Base-by-base conservation (phyloP, 2,113 vertebrate genomes). In the Podiceps cristatus region DNA sequence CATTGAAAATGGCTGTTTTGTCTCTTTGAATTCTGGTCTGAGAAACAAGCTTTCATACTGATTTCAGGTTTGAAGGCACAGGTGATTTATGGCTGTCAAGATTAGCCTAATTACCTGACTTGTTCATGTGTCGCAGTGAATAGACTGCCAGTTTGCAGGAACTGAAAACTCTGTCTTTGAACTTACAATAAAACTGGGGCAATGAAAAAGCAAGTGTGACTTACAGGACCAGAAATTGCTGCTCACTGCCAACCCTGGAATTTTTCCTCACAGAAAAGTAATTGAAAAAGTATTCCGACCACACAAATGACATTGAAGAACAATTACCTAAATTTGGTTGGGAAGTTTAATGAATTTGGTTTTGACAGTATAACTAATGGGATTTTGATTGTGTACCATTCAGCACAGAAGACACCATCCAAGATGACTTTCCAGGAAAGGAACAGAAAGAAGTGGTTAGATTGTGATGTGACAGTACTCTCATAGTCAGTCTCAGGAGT, bases 311-410 rank as follows among this genome's bases (percentile, higher is more conserved):
- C 77, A 76, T 18, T 78, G 81, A 94, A 79, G 84, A 91, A 88
- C 40, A 93, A 88, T 85, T 78, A n/a, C 45, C 49, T 87, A 60
- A 35, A 69, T 85, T 87, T 3, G 1, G 19, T 23, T 72, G 28
- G 71, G 66, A 95, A 87, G 40, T 87, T 67, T 40, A 93, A 93
- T 72, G 66, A 91, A 85, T 82, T 82, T 67, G 18, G 22, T 87
- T 91, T 89, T 97, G 80, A 93, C 84, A 90, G 35, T 79, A 44
- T 45, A 78, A 93, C 52, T 94, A 96, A 90, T 76, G 58, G 49
- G 29, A 64, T 78, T 97, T 95, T 93, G 62, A 96, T n/a, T 87
- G 81, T 82, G 66, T 77, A 64, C 19, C 29, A 17, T 94, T 93
- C 73, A 94, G 20, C 33, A 37, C 6, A 64, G 68, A 87, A 62